phyloP scores from a whole-genome alignment of 2,797 vertebrate genomes.

The Craterocephalus amniculus region DNA sequence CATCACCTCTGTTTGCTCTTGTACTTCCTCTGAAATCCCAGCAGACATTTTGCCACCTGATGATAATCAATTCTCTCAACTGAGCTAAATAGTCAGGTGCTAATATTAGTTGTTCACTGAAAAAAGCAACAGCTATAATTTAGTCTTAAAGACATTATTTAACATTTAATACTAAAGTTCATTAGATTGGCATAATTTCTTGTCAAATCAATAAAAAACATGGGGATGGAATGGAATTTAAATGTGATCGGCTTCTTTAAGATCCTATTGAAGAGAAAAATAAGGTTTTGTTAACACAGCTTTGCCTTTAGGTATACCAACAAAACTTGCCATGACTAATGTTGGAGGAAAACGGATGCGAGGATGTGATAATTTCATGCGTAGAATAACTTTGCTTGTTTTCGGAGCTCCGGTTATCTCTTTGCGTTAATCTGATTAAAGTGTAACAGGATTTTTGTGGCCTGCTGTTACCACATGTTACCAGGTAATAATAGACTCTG shows the following conservation, averaged over 20 bases:
- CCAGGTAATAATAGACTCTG: constrained; percentile 68
- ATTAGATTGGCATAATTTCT: not conserved
- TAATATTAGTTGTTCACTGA: not conserved
- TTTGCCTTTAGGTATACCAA: not conserved
- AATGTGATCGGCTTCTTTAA: not conserved
- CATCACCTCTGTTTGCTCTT: constrained; percentile 29
- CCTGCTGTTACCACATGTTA: constrained; percentile 60
- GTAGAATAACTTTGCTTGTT: constrained; percentile 25
- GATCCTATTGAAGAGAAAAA: not conserved
- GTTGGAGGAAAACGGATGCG: not conserved
- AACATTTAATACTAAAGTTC: not conserved
- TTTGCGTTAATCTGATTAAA: constrained; percentile 43
- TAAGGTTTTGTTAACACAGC: not conserved
- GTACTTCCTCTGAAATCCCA: constrained; percentile 41
- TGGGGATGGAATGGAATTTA: not conserved
- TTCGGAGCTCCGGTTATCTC: constrained; percentile 17
- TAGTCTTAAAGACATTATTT: not conserved
- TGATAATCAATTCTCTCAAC: constrained; percentile 36
- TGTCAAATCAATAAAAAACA: too few relatives aligned
- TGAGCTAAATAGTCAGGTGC: not conserved
- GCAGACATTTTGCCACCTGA: constrained; percentile 23
- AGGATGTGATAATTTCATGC: not conserved
- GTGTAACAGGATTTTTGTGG: constrained; percentile 38
- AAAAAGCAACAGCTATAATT: not conserved
- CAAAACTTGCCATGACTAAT: not conserved